Conservation (phyloP, 2,888 invertebrate genomes). For the Dendrolimus pini region DNA sequence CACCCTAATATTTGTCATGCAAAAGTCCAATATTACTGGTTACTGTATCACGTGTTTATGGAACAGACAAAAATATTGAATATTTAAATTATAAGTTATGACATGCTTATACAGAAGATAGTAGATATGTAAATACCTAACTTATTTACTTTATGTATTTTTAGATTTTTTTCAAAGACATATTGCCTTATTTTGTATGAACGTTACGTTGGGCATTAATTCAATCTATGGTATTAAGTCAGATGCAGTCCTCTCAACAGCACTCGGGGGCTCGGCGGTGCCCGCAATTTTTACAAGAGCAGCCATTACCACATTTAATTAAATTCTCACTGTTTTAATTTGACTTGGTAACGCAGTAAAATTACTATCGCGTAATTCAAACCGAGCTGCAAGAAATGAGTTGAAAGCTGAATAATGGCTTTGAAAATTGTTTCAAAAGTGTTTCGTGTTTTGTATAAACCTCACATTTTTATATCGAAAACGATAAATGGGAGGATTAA, state of each 20-base stretch:
- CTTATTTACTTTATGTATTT: too few relatives aligned
- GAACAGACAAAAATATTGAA: too few relatives aligned
- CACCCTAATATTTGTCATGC: too few relatives aligned
- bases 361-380: slow-evolving; percentile 46
- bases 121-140: too few relatives aligned
- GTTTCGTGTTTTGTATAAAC: slow-evolving; percentile 9
- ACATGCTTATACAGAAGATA: too few relatives aligned
- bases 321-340: slow-evolving; percentile 70
- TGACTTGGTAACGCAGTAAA: slow-evolving; percentile 51
- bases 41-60: too few relatives aligned
- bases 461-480: too few relatives aligned
- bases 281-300: slow-evolving; percentile 55
- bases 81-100: too few relatives aligned
- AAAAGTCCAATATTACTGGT: too few relatives aligned
- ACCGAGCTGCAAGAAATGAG: slow-evolving; percentile 21
- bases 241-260: slow-evolving; percentile 29
- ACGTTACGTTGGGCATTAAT: slow-evolving; percentile 31
- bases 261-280: slow-evolving; percentile 21
- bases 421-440: slow-evolving; percentile 20
- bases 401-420: slow-evolving; percentile 27
- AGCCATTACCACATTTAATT: slow-evolving; percentile 69
- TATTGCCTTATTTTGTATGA: slow-evolving; percentile 1
- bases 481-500: not conserved
- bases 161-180: too few relatives aligned
- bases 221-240: slow-evolving; percentile 44